Evolutionary conservation across 2,113 vertebrate species (phyloP).

Genomic region (Bombycilla garrulus): DNA sequence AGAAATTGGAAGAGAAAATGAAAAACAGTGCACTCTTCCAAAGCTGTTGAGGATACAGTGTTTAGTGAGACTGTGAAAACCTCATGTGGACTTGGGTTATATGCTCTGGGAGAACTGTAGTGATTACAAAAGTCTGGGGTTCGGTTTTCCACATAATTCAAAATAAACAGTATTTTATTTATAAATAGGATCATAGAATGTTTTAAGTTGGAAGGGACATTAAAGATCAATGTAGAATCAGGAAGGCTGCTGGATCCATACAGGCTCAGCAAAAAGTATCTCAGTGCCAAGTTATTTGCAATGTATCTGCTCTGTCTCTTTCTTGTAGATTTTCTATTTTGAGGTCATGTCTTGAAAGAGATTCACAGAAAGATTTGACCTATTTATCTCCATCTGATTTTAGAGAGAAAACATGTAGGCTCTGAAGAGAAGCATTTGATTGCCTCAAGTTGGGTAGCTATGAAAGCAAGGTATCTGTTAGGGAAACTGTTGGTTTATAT

Average conservation of each 20-base stretch:
- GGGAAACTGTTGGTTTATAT: not conserved
- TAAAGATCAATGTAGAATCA: not conserved
- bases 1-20: not conserved
- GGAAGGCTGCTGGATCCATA: not conserved
- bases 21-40: not conserved
- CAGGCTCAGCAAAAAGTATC: not conserved
- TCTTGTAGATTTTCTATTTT: not conserved
- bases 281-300: accelerated
- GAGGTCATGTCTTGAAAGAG: not conserved
- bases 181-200: not conserved
- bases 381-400: not conserved
- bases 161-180: not conserved
- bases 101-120: not conserved
- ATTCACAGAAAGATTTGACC: not conserved
- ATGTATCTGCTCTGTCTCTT: not conserved
- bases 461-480: not conserved
- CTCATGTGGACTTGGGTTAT: not conserved
- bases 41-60: not conserved
- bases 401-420: not conserved
- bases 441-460: not conserved
- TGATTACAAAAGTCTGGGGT: not conserved
- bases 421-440: not conserved
- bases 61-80: not conserved
- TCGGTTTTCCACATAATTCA: not conserved
- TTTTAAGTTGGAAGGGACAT: not conserved